These are phyloP conservation scores for Microcaecilia unicolor DNA, from an alignment of 2,797 vertebrate species.

Conservation along the genomic window DNA sequence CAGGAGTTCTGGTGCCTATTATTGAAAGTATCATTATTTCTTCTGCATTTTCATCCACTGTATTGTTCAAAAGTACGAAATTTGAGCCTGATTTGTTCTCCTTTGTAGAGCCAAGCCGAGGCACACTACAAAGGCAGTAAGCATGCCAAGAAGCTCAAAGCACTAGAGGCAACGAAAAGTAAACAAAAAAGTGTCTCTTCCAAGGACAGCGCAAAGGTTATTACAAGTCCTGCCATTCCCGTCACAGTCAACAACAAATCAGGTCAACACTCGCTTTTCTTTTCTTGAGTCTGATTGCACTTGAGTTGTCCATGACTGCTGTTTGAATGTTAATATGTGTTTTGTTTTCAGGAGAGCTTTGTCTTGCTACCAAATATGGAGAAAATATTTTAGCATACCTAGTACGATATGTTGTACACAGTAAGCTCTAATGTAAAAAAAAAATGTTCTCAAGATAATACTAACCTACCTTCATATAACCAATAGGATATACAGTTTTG, in stretches of 20 bases:
- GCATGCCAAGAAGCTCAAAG: constrained; percentile 97
- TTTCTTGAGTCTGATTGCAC: constrained; percentile 18
- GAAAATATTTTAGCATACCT: no score
- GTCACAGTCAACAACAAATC: constrained; percentile 73
- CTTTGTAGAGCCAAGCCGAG: constrained; percentile 93
- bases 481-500: no score
- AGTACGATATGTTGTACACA: no score
- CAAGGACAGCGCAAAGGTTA: constrained; percentile 71
- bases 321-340: constrained; percentile 26
- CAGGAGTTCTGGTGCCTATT: constrained; percentile 42
- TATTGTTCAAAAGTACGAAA: constrained; percentile 48
- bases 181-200: constrained; percentile 74
- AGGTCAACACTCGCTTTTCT: constrained; percentile 64
- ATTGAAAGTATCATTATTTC: constrained; percentile 52
- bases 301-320: constrained; percentile 16
- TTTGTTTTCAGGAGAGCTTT: constrained; percentile 11
- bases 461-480: no score
- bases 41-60: constrained; percentile 43
- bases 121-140: constrained; percentile 98
- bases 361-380: no score
- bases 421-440: no score
- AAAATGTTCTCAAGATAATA: no score
- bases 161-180: constrained; percentile 87
- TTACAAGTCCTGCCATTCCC: constrained; percentile 53
- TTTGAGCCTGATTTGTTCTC: constrained; percentile 81